A percentile compares a stretch with the other conserved stretches of the same genome.
Conservation (phyloP, 1,140 invertebrate genomes). For the Drosophila guanche region DNA sequence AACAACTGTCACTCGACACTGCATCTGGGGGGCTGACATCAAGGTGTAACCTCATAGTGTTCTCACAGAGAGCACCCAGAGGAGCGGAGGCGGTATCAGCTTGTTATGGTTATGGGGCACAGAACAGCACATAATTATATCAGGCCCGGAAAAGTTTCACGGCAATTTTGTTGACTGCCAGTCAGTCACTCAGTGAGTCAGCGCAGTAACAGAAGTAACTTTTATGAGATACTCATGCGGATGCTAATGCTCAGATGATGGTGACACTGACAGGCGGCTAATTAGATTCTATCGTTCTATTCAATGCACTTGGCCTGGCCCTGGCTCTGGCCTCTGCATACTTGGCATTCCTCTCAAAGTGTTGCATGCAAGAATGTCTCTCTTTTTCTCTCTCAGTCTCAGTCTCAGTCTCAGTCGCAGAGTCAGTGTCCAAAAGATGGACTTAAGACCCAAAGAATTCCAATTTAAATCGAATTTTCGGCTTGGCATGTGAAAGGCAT, state of each 20-base stretch:
- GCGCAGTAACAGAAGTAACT: slow-evolving; percentile 36
- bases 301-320: slow-evolving; percentile 38
- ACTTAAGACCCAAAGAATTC: slow-evolving; percentile 60
- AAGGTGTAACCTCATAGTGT: slow-evolving; percentile 37
- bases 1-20: slow-evolving; percentile 49
- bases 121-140: slow-evolving; percentile 76
- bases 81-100: slow-evolving; percentile 18
- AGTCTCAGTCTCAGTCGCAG: no score
- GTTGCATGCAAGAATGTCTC: slow-evolving; percentile 9
- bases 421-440: slow-evolving; percentile 9
- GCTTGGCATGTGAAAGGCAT: slow-evolving; percentile 70
- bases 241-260: neutral
- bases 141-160: slow-evolving; percentile 56
- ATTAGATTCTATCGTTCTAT: slow-evolving; percentile 58
- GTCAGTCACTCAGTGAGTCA: neutral
- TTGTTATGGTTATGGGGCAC: slow-evolving; percentile 52
- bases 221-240: slow-evolving; percentile 58
- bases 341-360: slow-evolving; percentile 13
- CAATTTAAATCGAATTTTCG: slow-evolving; percentile 80
- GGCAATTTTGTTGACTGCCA: slow-evolving; percentile 52
- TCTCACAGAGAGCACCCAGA: slow-evolving; percentile 13
- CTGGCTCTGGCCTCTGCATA: slow-evolving; percentile 20
- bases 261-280: slow-evolving; percentile 57
- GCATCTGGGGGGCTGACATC: slow-evolving; percentile 1
- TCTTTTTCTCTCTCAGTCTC: neutral